Evolutionary conservation across 1,140 invertebrate species (phyloP).

Genomic region (Anastrepha obliqua): DNA sequence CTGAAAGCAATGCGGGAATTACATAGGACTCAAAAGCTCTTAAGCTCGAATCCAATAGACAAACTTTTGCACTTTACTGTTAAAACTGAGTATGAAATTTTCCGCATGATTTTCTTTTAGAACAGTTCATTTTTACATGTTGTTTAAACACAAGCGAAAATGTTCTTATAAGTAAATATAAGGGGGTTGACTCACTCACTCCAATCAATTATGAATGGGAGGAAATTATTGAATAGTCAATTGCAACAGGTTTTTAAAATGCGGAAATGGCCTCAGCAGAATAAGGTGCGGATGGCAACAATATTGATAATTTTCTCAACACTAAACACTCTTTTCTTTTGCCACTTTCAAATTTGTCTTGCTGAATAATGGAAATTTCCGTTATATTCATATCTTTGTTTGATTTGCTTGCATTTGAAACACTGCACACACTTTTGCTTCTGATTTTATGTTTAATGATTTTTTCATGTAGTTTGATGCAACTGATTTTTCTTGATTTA

Average conservation of each 20-base stretch:
- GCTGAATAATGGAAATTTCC: not conserved
- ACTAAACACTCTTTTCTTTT: constrained; percentile 21
- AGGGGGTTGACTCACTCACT: not conserved
- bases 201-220: not conserved
- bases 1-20: constrained; percentile 33
- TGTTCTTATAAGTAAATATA: constrained; percentile 4
- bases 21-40: constrained; percentile 32
- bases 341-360: not conserved
- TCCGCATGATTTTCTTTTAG: not conserved
- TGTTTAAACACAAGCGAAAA: constrained; percentile 27
- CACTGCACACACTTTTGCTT: constrained; percentile 47
- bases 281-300: not conserved
- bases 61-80: constrained; percentile 1
- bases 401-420: constrained; percentile 13
- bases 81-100: not conserved
- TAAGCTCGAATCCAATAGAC: constrained; percentile 28
- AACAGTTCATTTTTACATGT: constrained; percentile 25
- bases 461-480: constrained; percentile 11
- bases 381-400: not conserved
- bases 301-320: constrained; percentile 19
- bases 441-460: not conserved
- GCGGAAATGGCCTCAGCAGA: not conserved
- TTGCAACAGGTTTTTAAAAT: constrained; percentile 14
- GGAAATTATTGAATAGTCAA: not conserved
- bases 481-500: constrained; percentile 4